Evolutionary conservation across 2,797 vertebrate genomes (phyloP), one percentile per base, ranked within the genome.

Genomic region (Mastacembelus armatus): DNA sequence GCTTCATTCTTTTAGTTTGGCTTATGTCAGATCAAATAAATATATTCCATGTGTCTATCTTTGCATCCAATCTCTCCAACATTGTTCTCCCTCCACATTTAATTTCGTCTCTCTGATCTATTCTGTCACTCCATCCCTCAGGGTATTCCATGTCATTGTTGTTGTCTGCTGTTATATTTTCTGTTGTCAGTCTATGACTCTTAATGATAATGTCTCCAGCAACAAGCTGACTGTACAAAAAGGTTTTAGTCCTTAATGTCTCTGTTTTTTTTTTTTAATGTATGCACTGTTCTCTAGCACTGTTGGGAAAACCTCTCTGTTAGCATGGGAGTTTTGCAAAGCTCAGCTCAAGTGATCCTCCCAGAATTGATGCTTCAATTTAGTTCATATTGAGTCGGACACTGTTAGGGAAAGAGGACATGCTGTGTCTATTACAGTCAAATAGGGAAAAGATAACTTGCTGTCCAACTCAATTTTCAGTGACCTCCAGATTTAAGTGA

Each of bases 401-500:
- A 61, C 72, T 84, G 71, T 71, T 36, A 40, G 71, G 24, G 36
- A 29, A 52, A 47, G 45, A 54, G 21, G 10, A 61, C 56, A 49
- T 50, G 40, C 38, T 57, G 22, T 51, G 62, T 85, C 84, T 81
- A 56, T 87, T 85, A 74, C 50, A 54, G 61, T 58, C 74, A 76
- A 83, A 90, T 63, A 45, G 77, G 57, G 52, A 56, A 45, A 80
- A 72, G 57, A 86, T 64, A 86, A 85, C 72, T 43, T 61, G 36
- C 50, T 44, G 63, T 44, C 57, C 70, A 80, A 77, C 38, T 44
- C 74, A 83, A 83, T 86, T 74, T 71, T 54, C 44, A 66, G 24
- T 72, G 85, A 88, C 90, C 86, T 89, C 65, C 29, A 71, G 48
- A 49, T 49, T 44, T 74, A 87, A 84, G 64, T 81, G 77, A 69